Base-by-base conservation (phyloP, 2,888 invertebrate species). In the Serripes groenlandicus region DNA sequence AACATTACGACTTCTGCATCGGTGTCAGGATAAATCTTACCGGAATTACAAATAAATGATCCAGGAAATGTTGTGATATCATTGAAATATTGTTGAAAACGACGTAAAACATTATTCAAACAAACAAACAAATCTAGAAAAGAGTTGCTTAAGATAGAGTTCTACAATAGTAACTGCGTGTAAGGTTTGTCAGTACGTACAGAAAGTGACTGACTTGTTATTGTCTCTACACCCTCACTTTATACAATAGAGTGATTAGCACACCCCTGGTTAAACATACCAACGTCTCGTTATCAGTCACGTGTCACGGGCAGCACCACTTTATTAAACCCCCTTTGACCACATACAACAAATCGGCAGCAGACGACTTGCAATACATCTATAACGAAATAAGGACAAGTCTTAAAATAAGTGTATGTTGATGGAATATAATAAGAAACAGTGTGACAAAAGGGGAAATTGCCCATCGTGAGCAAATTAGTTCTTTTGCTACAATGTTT, bases 121-220 rank as follows among this genome's bases (percentile, higher is more conserved):
- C 9, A 7, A 42, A 15, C 9, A 15, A 7, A 42, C 42, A 11
- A 7, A 15, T 42, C 15, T 7, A 11, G 42, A 42, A 42, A 42
- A 42, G 15, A 42, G 9, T 42, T 42, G 42, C 42, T 42, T 7
- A 15, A 42, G 15, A 42, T 11, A 42, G 42, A 11, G 42, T 42
- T 42, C 9, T 42, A 42, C 15, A 42, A 15, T 42, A 42, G 15
- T 15, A 42, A 42, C 49, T 5, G 21, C 18, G 15, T 49, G 15
- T 49, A 5, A 49, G 18, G 2, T 21, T 49, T 49, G 49, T 49
- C 21, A 21, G 21, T 49, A 49, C 49, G 7, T 2, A 15, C 49
- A 49, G 15, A 5, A 49, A n/a, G 18, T 56, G 56, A 56, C 56
- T 56, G 56, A 56, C 56, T 56, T 56, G 56, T 56, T 56, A 56